Evolutionary conservation across 1,140 invertebrate genomes (phyloP), one percentile per base, ranked within the genome.

Genomic region (Drosophila willistoni): DNA sequence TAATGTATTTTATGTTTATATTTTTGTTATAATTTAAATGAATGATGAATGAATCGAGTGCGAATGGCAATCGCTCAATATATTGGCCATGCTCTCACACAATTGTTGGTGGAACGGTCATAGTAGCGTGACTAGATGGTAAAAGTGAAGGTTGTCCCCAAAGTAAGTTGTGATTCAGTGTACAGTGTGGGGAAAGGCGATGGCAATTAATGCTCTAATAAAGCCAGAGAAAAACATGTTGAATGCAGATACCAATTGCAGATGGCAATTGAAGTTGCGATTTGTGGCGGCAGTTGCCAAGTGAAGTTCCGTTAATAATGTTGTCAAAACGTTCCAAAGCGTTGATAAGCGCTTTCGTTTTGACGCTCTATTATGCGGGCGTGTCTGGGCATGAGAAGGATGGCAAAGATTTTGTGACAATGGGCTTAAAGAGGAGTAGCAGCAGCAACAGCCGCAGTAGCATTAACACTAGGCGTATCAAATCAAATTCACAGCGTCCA

Each of bases 131-230:
- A 89, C 84, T 89, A 70, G 68, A 51, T 67, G 65, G 71, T 68
- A 91, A 91, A 91, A 91, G 90, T 91, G 90, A 91, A 91, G 90
- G 90, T 91, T 91, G 77, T 68, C 57, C 66, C 14, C 14, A 47
- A 44, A 51, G 17, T 19, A 17, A 19, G 44, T 51, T 29, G 5
- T 29, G 2, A 29, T 17, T 19, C 14, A 17, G 44, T 10, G 44
- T 22, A 17, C 4, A 14, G 19, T 47, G 44, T 60, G 62, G 47
- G 54, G 57, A 80, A 73, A 73, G 69, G 64, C 64, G 64, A 60
- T 64, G 61, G 73, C 79, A 91, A 90, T 91, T 91, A 91, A 91
- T 91, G 90, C 90, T 91, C 90, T 89, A 90, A 90, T 91, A 89
- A 91, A 76, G 90, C 73, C 74, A 69, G 70, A 79, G 85, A 85